Conservation (phyloP, 1,140 invertebrate genomes). For the Leptinotarsa texana region DNA sequence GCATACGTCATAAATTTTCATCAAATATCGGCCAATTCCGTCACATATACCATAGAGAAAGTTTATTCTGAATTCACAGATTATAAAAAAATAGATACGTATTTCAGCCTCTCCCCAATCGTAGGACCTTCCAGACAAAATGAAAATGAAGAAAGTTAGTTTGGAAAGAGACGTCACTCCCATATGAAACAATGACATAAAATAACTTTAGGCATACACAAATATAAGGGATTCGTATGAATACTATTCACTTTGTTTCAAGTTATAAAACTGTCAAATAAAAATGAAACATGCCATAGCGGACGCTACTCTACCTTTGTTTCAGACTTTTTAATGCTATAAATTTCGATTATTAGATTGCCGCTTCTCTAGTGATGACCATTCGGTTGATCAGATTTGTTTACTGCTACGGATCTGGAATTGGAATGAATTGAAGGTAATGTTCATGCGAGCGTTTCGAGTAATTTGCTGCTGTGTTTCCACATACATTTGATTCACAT, state of each 20-base stretch:
- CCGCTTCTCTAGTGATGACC: constrained; percentile 8
- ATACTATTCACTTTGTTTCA: constrained; percentile 15
- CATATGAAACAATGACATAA: constrained; percentile 3
- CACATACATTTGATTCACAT: too few relatives aligned
- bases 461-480: too few relatives aligned
- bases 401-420: background rate
- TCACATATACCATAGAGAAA: too few relatives aligned
- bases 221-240: constrained; percentile 5
- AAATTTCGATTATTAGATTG: constrained; percentile 13
- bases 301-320: constrained; percentile 14
- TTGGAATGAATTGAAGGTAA: background rate
- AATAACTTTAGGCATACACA: background rate
- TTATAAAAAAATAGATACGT: too few relatives aligned
- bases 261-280: constrained; percentile 20
- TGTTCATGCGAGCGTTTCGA: too few relatives aligned
- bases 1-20: too few relatives aligned
- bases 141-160: background rate
- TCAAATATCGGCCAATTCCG: too few relatives aligned
- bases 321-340: constrained; percentile 6
- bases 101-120: too few relatives aligned
- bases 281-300: constrained; percentile 11
- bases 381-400: constrained; percentile 7
- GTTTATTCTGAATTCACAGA: too few relatives aligned
- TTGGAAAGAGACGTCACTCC: background rate
- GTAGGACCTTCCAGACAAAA: background rate